These are phyloP conservation scores for Eilema griseolum DNA, from an alignment of 2,888 invertebrate species.

Conservation along the genomic window DNA sequence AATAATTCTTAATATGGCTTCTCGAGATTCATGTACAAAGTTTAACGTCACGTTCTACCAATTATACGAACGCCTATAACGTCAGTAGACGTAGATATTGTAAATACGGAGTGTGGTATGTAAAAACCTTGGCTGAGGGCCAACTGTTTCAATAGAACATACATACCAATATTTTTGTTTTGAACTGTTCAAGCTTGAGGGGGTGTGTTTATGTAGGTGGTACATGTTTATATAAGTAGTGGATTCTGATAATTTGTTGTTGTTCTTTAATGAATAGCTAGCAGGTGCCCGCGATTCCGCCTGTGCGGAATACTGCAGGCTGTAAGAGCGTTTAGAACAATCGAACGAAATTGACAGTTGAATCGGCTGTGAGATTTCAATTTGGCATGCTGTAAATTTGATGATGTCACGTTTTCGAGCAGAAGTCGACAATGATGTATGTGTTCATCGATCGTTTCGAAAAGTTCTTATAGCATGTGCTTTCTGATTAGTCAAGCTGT, in stretches of 20 bases:
- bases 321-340: too few species aligned
- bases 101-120: slow-evolving; percentile 31
- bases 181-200: slow-evolving; percentile 24
- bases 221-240: neutral
- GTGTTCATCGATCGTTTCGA: too few species aligned
- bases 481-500: too few species aligned
- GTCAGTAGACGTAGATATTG: slow-evolving; percentile 54
- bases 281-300: too few species aligned
- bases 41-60: slow-evolving; percentile 18
- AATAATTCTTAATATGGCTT: slow-evolving; percentile 3
- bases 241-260: neutral
- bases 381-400: too few species aligned
- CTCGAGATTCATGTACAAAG: neutral
- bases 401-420: too few species aligned
- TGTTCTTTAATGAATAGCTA: neutral
- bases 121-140: slow-evolving; percentile 58
- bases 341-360: too few species aligned
- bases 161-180: slow-evolving; percentile 35
- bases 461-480: too few species aligned
- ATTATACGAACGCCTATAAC: slow-evolving; percentile 41
- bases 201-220: neutral
- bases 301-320: too few species aligned
- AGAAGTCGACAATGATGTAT: too few species aligned
- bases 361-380: too few species aligned
- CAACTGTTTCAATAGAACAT: slow-evolving; percentile 54